These are phyloP conservation scores for Cloeon dipterum DNA, from an alignment of 2,888 invertebrate genomes.

Conservation along the genomic window DNA sequence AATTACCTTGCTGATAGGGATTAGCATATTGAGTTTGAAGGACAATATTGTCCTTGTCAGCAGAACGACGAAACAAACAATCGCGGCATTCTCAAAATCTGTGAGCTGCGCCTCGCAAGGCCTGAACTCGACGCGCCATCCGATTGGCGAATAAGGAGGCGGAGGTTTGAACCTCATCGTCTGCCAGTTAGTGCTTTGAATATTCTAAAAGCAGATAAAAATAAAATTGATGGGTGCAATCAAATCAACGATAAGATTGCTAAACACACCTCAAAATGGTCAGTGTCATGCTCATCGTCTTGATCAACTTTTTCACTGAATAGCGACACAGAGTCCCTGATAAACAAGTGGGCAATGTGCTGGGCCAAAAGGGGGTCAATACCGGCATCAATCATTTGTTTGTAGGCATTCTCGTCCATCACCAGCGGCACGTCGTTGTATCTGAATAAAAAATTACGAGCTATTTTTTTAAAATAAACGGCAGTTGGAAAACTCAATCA, in stretches of 20 bases:
- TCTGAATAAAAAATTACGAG: conserved; percentile 19
- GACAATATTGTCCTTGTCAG: conserved; percentile 91
- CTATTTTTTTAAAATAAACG: no score
- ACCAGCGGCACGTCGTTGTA: conserved; percentile 88
- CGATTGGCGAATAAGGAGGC: conserved; percentile 84
- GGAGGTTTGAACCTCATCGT: conserved; percentile 98
- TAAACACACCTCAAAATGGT: conserved; percentile 79
- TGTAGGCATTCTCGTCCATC: conserved; percentile 63
- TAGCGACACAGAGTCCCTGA: conserved; percentile 85
- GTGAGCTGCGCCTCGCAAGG: conserved; percentile 97
- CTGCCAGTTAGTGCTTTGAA: conserved; percentile 99
- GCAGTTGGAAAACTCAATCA: no score
- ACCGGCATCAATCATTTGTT: conserved; percentile 60
- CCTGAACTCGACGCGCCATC: conserved; percentile 98
- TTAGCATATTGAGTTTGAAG: conserved; percentile 84
- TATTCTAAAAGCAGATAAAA: conserved; percentile 50
- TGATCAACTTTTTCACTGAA: conserved; percentile 90
- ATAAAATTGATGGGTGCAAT: no score
- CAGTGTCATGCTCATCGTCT: conserved; percentile 79
- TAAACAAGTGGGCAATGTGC: conserved; percentile 95
- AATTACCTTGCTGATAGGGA: conserved; percentile 83
- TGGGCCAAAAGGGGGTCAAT: conserved; percentile 84
- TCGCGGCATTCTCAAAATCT: conserved; percentile 98
- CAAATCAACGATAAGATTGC: no score
- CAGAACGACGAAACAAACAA: conserved; percentile 91